Conservation (phyloP, 2,888 invertebrate genomes). For the Sycophila texana region DNA sequence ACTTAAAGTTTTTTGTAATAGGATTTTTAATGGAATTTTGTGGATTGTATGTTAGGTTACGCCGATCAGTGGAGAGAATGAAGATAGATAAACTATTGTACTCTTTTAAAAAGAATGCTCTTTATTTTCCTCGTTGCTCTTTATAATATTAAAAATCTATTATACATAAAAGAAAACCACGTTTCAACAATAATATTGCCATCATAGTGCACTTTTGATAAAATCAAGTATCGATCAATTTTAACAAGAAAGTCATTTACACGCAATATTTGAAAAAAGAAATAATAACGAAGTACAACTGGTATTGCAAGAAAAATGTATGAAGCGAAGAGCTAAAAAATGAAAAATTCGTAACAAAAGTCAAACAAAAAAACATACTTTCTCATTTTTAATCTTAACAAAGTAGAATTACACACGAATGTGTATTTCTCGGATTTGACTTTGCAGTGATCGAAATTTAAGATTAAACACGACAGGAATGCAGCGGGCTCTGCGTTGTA, state of each 20-base stretch:
- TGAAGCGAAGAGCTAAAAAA: slow-evolving; percentile 38
- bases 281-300: slow-evolving; percentile 24
- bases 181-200: slow-evolving; percentile 28
- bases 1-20: slow-evolving; percentile 4
- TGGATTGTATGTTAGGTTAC: slow-evolving; percentile 38
- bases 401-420: neutral
- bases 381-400: slow-evolving; percentile 2
- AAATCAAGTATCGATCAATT: slow-evolving; percentile 25
- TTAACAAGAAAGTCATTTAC: slow-evolving; percentile 36
- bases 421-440: neutral
- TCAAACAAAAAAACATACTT: slow-evolving; percentile 39
- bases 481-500: slow-evolving; percentile 39
- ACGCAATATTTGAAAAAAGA: slow-evolving; percentile 31
- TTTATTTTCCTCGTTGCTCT: slow-evolving; percentile 53
- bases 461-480: slow-evolving; percentile 51
- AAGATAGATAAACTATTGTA: slow-evolving; percentile 9
- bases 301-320: slow-evolving; percentile 29
- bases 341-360: slow-evolving; percentile 47
- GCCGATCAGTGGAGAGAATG: slow-evolving; percentile 49
- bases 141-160: slow-evolving; percentile 51
- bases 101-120: slow-evolving; percentile 49
- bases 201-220: slow-evolving; percentile 47
- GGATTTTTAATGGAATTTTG: slow-evolving; percentile 1
- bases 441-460: slow-evolving; percentile 35
- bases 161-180: slow-evolving; percentile 38